These are phyloP conservation scores for Diadromus collaris DNA, from an alignment of 2,888 invertebrate genomes.

Conservation along the genomic window DNA sequence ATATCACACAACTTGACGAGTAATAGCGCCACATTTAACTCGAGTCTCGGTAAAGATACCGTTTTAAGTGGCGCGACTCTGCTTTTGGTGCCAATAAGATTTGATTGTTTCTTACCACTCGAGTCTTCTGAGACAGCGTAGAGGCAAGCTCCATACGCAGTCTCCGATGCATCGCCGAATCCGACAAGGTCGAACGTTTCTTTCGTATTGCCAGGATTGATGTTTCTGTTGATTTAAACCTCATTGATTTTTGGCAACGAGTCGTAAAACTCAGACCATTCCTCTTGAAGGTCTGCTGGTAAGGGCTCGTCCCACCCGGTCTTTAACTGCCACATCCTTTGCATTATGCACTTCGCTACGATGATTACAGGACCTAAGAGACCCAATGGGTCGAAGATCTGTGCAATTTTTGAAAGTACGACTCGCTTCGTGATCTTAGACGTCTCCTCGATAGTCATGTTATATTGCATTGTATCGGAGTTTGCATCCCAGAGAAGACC, in stretches of 20 bases:
- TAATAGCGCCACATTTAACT: constrained; percentile 11
- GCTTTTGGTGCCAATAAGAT: not conserved
- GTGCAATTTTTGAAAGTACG: constrained; percentile 59
- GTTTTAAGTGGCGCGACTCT: constrained; percentile 12
- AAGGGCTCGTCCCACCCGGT: constrained; percentile 65
- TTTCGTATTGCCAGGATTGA: not conserved
- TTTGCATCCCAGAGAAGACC: constrained; percentile 48
- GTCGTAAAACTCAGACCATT: constrained; percentile 17
- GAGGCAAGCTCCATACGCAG: constrained; percentile 19
- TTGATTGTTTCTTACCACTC: not conserved
- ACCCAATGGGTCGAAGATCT: constrained; percentile 66
- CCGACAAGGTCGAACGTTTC: constrained; percentile 43
- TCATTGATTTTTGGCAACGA: constrained; percentile 11
- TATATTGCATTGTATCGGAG: constrained; percentile 46
- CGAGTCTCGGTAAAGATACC: constrained; percentile 17
- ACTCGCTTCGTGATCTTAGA: constrained; percentile 54
- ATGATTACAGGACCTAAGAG: constrained; percentile 64
- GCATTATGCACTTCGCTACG: constrained; percentile 58
- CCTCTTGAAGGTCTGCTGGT: constrained; percentile 5
- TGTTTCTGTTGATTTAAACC: constrained; percentile 5
- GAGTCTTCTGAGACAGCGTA: constrained; percentile 46
- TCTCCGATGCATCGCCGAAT: constrained; percentile 42
- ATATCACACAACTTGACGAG: constrained; percentile 18
- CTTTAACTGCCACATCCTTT: constrained; percentile 54
- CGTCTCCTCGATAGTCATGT: constrained; percentile 7